phyloP scores from a whole-genome alignment of 64 coral and sea anemone species.

The Trachythela sp. region DNA sequence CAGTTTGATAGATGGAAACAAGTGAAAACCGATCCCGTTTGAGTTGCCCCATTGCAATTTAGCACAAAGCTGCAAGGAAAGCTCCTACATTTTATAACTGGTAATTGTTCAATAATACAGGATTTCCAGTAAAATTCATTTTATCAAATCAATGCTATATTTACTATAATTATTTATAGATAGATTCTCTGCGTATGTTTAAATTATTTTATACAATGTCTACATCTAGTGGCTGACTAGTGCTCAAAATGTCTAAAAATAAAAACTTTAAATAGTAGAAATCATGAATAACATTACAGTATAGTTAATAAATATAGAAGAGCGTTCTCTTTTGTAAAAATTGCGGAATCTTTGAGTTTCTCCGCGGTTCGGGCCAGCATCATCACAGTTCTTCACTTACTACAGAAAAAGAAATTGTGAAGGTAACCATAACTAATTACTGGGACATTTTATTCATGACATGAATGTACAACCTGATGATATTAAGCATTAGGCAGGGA shows the following conservation, averaged over 20 bases:
- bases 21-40: no score
- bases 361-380: not conserved
- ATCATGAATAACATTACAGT: not conserved
- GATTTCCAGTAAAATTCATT: no score
- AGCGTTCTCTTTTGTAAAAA: not conserved
- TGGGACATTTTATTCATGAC: no score
- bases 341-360: not conserved
- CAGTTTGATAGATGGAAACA: no score
- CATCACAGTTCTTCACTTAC: not conserved
- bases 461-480: no score
- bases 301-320: not conserved
- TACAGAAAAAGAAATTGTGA: not conserved
- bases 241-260: not conserved
- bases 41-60: no score
- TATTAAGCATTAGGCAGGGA: no score
- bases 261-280: not conserved
- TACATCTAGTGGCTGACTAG: not conserved
- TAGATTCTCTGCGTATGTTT: not conserved
- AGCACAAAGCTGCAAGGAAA: no score
- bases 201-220: slow-evolving; percentile 10
- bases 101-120: no score
- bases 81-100: no score
- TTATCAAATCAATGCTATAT: not conserved
- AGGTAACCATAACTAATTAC: no score
- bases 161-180: not conserved